Evolutionary conservation across 2,888 invertebrate species (phyloP), one percentile per base, ranked within the genome.

Genomic region (Gymnoscelis rufifasciata): DNA sequence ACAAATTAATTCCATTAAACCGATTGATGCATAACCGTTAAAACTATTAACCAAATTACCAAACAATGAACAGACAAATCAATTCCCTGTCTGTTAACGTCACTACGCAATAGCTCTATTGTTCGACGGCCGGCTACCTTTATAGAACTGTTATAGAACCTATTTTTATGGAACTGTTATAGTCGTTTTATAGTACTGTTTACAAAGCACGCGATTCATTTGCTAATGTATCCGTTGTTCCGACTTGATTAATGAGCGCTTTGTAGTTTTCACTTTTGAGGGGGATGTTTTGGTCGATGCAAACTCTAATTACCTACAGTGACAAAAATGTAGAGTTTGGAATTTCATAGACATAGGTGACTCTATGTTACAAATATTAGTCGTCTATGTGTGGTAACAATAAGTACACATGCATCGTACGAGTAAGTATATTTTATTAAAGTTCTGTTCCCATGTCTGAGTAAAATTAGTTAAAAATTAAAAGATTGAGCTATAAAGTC

Each of bases 201-300:
- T 12, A 23, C 10, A 24, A 37, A 26, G 37, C 51, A 48, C 52
- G 52, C 51, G 36, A 51, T 57, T 47, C 55, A 57, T 57, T 57
- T 51, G 44, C 53, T 57, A 57, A 57, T 57, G 57, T 50, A 19
- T 37, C 31, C 26, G 49, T 38, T 46, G 50, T 45, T 19, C 19
- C 19, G 19, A 52, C 46, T 53, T 53, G 54, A 55, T 55, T 35
- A 35, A 35, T 35, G 19, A 23, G 7, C 7, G 11, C 19, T 10
- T 19, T 19, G 15, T 6, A n/a, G n/a, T 23, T 23, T 11, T 35
- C 7, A 10, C 5, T 33, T 33, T 15, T 33, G 15, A 15, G 14
- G 31, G 7, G 14, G 14, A 31, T 13, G 14, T 14, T 14, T 30
- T 19, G 19, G 19, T 19, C 19, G 19, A 19, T 19, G 19, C 19